Evolutionary conservation across 1,140 invertebrate genomes (phyloP).

Genomic region (Notospermus geniculatus): DNA sequence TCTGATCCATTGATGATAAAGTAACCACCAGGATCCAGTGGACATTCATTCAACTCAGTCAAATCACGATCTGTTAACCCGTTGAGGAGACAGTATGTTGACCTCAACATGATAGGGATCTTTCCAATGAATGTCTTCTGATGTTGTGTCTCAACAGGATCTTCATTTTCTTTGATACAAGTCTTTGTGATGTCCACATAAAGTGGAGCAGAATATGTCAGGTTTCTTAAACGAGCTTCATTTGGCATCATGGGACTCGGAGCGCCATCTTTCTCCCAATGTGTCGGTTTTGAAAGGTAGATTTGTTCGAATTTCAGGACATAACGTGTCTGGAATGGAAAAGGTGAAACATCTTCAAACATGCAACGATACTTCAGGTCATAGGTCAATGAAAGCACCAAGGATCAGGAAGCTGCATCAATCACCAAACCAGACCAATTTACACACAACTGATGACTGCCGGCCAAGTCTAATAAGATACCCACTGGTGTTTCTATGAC

Average conservation of each 20-base stretch:
- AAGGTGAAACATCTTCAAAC: conserved; percentile 18
- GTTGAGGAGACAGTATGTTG: conserved; percentile 91
- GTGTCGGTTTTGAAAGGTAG: conserved; percentile 96
- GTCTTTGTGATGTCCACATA: conserved; percentile 99
- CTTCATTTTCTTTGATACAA: conserved; percentile 83
- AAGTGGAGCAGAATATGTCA: conserved; percentile 88
- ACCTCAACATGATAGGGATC: conserved; percentile 98
- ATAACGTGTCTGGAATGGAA: conserved; percentile 72
- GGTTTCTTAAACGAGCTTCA: conserved; percentile 75
- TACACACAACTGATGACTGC: background rate
- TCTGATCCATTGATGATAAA: conserved; percentile 59
- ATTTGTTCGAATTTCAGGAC: conserved; percentile 97
- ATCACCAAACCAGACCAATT: too few species aligned
- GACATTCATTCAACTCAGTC: conserved; percentile 97
- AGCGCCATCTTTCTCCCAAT: conserved; percentile 99
- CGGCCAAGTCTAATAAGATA: conserved; percentile 11
- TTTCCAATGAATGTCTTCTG: conserved; percentile 99
- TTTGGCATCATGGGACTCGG: conserved; percentile 99
- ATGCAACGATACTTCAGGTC: conserved; percentile 14
- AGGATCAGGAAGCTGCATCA: too few species aligned
- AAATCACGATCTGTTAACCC: conserved; percentile 96
- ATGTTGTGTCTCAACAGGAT: conserved; percentile 88
- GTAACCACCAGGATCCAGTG: conserved; percentile 82
- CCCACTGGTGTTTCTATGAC: conserved; percentile 85
- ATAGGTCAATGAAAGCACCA: too few species aligned